Evolutionary conservation across 1,140 invertebrate genomes (phyloP).

Genomic region (Lanistes nyassanus): DNA sequence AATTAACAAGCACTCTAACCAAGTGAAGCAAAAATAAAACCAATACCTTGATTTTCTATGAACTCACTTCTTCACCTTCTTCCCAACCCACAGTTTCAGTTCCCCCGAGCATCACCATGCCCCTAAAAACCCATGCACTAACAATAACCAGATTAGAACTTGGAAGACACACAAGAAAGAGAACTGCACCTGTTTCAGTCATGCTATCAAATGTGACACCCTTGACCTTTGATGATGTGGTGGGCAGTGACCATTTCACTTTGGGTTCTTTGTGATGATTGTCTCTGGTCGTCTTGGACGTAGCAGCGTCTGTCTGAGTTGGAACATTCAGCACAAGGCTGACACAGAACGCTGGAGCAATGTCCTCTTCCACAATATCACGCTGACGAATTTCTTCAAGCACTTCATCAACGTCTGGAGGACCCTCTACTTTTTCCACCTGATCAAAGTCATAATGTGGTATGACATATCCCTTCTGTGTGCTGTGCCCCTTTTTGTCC

Average conservation of each 20-base stretch:
- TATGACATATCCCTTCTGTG: slow-evolving; percentile 46
- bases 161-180: no score
- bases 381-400: slow-evolving; percentile 57
- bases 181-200: background rate
- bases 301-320: background rate
- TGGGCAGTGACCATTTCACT: slow-evolving; percentile 1
- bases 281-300: background rate
- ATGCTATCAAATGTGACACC: slow-evolving; percentile 20
- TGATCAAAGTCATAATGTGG: slow-evolving; percentile 62
- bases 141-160: no score
- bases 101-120: no score
- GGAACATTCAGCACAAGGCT: slow-evolving; percentile 58
- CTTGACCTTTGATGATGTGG: slow-evolving; percentile 22
- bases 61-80: no score
- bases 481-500: slow-evolving; percentile 1
- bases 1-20: background rate
- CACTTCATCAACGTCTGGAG: slow-evolving; percentile 60
- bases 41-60: no score
- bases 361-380: slow-evolving; percentile 56
- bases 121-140: no score
- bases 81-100: no score
- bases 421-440: slow-evolving; percentile 42
- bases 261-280: slow-evolving; percentile 8
- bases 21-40: no score
- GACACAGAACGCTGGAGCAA: slow-evolving; percentile 55